These are phyloP conservation scores for Zaprionus camerounensis DNA, from an alignment of 1,140 invertebrate genomes.

Conservation along the genomic window DNA sequence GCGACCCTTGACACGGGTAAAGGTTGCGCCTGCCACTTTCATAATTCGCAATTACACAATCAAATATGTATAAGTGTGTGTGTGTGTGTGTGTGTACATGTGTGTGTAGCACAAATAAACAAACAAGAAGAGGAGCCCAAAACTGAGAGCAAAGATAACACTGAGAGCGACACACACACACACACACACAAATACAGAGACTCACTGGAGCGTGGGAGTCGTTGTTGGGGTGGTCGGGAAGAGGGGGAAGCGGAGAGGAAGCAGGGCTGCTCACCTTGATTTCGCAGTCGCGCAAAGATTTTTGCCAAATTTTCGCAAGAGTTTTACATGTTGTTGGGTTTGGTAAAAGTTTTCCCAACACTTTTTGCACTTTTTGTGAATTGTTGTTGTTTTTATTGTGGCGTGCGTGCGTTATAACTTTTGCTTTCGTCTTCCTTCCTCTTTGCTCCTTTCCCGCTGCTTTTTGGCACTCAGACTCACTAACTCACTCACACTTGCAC, in stretches of 20 bases:
- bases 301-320: constrained; percentile 69
- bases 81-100: not conserved
- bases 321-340: constrained; percentile 66
- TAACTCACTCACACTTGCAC: constrained; percentile 1
- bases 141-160: constrained; percentile 5
- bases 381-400: constrained; percentile 46
- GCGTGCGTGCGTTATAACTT: constrained; percentile 34
- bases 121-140: constrained; percentile 33
- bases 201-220: not conserved
- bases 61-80: constrained; percentile 16
- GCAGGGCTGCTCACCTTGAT: constrained; percentile 55
- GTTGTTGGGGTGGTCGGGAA: not conserved
- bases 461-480: not conserved
- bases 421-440: constrained; percentile 6
- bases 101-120: constrained; percentile 23
- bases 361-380: constrained; percentile 72
- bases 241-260: not conserved
- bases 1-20: constrained; percentile 37
- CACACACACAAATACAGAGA: not conserved
- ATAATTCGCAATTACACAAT: constrained; percentile 60
- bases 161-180: constrained; percentile 1
- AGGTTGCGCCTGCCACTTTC: constrained; percentile 37
- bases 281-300: constrained; percentile 64
- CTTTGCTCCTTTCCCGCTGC: not conserved
- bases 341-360: constrained; percentile 64